Conservation (phyloP, 2,888 invertebrate species). For the Agriotes lineatus region DNA sequence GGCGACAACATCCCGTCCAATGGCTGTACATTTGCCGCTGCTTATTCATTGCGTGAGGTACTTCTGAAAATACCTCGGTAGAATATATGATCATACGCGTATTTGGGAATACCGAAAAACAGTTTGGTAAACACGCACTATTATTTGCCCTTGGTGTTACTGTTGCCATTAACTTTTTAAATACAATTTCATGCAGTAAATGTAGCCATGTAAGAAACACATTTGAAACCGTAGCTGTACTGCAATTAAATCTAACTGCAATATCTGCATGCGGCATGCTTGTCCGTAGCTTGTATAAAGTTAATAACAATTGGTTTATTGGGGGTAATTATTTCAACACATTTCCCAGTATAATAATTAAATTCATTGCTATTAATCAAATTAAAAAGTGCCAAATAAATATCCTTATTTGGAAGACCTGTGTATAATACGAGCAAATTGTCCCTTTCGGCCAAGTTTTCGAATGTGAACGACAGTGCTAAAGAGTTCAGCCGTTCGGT, state of each 20-base stretch:
- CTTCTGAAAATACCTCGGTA: slow-evolving; percentile 37
- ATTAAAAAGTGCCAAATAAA: slow-evolving; percentile 33
- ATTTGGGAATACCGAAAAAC: slow-evolving; percentile 29
- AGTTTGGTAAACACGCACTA: slow-evolving; percentile 31
- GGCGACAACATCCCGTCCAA: no score
- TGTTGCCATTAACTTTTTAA: slow-evolving; percentile 26
- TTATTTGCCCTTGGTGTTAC: slow-evolving; percentile 39
- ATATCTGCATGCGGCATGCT: slow-evolving; percentile 41
- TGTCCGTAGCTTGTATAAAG: slow-evolving; percentile 45
- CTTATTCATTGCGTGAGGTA: no score
- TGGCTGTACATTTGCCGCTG: no score
- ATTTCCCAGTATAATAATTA: slow-evolving; percentile 38
- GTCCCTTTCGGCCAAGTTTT: slow-evolving; percentile 42
- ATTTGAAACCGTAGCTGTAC: slow-evolving; percentile 28
- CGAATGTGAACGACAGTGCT: slow-evolving; percentile 34
- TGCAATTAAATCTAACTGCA: slow-evolving; percentile 43
- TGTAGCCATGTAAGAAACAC: slow-evolving; percentile 37
- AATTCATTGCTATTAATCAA: slow-evolving; percentile 23
- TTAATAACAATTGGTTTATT: slow-evolving; percentile 41
- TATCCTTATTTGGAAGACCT: slow-evolving; percentile 40
- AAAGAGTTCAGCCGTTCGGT: slow-evolving; percentile 10
- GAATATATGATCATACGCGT: slow-evolving; percentile 38
- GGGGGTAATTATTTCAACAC: slow-evolving; percentile 21
- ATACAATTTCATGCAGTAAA: no score
- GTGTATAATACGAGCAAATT: slow-evolving; percentile 39